Percentiles rank a stretch among this genome's conserved stretches.
Evolutionary conservation across 1,140 invertebrate genomes (phyloP).

Genomic region (Propsilocerus akamusi): DNA sequence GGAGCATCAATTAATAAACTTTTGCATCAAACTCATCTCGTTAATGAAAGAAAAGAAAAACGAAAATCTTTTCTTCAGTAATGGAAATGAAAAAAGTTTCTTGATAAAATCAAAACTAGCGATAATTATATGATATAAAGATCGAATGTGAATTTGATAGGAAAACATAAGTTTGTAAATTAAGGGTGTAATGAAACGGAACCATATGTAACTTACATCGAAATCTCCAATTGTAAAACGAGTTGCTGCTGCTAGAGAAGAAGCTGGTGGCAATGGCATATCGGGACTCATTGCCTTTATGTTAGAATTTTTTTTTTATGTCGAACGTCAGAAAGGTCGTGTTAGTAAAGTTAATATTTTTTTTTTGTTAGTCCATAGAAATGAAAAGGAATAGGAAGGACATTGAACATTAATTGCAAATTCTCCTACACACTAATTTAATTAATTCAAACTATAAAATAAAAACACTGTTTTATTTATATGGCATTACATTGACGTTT

Average conservation of each 20-base stretch:
- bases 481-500: too few relatives aligned
- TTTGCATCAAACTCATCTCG: not conserved
- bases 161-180: not conserved
- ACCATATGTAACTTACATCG: slow-evolving; percentile 28
- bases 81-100: not conserved
- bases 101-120: not conserved
- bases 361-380: not conserved
- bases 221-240: slow-evolving; percentile 40
- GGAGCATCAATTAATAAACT: not conserved
- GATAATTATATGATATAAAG: not conserved
- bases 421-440: too few relatives aligned
- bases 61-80: not conserved
- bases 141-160: too few relatives aligned
- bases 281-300: slow-evolving; percentile 37
- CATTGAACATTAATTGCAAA: too few relatives aligned
- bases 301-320: slow-evolving; percentile 6
- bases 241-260: slow-evolving; percentile 33
- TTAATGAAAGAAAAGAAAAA: not conserved
- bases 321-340: not conserved
- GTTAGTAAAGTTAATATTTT: not conserved
- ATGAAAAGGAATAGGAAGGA: too few relatives aligned
- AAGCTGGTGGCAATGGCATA: slow-evolving; percentile 29
- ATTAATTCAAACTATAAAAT: too few relatives aligned
- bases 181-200: not conserved
- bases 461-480: too few relatives aligned